These are phyloP conservation scores for Gastracanthus pulcherrimus DNA, from an alignment of 2,888 invertebrate species.

Conservation along the genomic window DNA sequence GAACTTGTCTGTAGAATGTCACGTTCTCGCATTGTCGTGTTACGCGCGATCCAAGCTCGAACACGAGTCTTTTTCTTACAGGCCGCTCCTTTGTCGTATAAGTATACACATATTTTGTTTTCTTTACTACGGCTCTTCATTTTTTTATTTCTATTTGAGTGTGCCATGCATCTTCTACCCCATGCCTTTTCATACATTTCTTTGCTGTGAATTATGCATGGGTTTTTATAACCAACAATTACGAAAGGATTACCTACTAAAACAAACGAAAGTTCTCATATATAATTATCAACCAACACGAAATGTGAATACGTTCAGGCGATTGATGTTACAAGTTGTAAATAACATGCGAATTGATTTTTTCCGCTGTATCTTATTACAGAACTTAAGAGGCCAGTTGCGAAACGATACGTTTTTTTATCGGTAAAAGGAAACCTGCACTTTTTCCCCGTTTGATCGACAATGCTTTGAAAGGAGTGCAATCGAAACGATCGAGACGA, in stretches of 20 bases:
- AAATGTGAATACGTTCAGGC: not conserved
- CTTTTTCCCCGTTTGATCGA: not conserved
- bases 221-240: not conserved
- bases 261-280: not conserved
- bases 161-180: not conserved
- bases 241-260: not conserved
- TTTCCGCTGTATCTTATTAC: not conserved
- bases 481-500: not conserved
- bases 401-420: conserved; percentile 6
- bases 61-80: not conserved
- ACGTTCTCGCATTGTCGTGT: conserved; percentile 11
- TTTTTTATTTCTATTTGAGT: not conserved
- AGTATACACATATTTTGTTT: not conserved
- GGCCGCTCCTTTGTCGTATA: not conserved
- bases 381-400: not conserved
- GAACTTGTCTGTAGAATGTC: conserved; percentile 8
- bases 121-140: not conserved
- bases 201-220: not conserved
- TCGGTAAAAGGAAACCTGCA: not conserved
- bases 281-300: not conserved
- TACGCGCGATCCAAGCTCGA: not conserved
- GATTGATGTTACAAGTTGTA: not conserved
- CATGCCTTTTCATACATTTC: not conserved
- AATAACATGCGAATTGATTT: not conserved
- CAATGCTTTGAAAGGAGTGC: not conserved